phyloP scores from a whole-genome alignment of 2,797 vertebrate genomes.

The Geotrypetes seraphini region DNA sequence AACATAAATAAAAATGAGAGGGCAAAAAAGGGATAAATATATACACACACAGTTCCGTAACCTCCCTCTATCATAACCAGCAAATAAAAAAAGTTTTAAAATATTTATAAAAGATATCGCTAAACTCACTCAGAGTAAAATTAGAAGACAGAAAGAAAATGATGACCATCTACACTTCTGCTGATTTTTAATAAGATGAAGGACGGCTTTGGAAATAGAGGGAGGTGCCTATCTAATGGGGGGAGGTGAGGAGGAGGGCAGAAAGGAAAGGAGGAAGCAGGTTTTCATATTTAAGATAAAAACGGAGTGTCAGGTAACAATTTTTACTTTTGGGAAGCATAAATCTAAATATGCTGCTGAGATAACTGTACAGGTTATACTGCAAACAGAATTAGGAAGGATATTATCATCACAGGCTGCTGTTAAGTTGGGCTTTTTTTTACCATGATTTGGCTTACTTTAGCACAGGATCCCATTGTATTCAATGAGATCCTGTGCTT shows the following conservation, averaged over 20 bases:
- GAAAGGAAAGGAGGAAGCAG: constrained; percentile 3
- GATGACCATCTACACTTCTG: not conserved
- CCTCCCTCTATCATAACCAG: constrained; percentile 16
- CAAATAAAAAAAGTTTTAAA: not conserved
- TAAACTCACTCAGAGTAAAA: constrained; percentile 5
- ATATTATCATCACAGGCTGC: too few species aligned
- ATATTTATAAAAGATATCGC: constrained; percentile 9
- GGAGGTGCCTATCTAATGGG: not conserved
- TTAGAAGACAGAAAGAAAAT: not conserved
- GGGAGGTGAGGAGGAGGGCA: constrained; percentile 1
- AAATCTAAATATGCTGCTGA: too few species aligned
- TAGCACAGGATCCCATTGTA: too few species aligned
- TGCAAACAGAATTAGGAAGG: too few species aligned
- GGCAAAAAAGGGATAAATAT: constrained; percentile 79
- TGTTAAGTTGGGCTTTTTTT: too few species aligned
- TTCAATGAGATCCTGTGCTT: too few species aligned
- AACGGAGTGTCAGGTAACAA: too few species aligned
- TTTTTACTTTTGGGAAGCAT: too few species aligned
- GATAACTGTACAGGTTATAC: too few species aligned
- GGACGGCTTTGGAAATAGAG: not conserved
- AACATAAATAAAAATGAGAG: constrained; percentile 78
- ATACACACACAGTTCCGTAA: constrained; percentile 73
- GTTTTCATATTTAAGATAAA: not conserved
- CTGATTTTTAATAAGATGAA: constrained; percentile 11
- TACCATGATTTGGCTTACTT: too few species aligned